These are phyloP conservation scores for Tethea ocularis DNA, from an alignment of 2,888 invertebrate species.

Conservation along the genomic window DNA sequence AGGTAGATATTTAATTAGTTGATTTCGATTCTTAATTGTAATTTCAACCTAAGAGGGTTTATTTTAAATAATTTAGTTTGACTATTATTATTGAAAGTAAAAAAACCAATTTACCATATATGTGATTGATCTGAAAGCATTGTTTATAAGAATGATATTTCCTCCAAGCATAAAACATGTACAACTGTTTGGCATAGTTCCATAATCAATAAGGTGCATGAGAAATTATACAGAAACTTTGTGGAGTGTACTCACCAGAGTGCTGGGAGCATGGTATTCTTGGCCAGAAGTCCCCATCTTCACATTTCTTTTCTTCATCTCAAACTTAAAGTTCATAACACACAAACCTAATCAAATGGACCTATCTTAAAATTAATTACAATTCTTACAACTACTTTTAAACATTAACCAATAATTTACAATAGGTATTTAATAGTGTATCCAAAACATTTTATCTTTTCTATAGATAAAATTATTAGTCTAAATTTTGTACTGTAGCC, in stretches of 20 bases:
- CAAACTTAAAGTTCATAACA: slow-evolving; percentile 2
- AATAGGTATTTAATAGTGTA: no score
- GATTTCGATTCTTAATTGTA: no score
- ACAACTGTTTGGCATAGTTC: slow-evolving; percentile 1
- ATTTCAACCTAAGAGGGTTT: no score
- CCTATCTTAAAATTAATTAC: neutral
- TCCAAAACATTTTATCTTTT: no score
- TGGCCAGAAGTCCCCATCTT: neutral
- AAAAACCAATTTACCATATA: neutral
- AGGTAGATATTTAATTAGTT: no score
- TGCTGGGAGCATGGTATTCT: neutral
- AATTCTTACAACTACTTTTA: neutral
- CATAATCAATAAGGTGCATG: slow-evolving; percentile 5
- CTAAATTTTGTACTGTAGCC: slow-evolving; percentile 12
- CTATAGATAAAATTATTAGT: neutral
- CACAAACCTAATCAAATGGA: neutral
- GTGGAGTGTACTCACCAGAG: neutral
- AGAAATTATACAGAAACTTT: neutral
- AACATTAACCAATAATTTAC: no score
- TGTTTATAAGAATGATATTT: neutral
- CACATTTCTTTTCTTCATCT: neutral
- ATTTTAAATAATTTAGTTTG: no score
- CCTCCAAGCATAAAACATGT: neutral
- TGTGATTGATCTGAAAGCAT: neutral
- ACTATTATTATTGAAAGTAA: no score